Base-by-base conservation (phyloP, 2,797 vertebrate species). In the Allobates femoralis region DNA sequence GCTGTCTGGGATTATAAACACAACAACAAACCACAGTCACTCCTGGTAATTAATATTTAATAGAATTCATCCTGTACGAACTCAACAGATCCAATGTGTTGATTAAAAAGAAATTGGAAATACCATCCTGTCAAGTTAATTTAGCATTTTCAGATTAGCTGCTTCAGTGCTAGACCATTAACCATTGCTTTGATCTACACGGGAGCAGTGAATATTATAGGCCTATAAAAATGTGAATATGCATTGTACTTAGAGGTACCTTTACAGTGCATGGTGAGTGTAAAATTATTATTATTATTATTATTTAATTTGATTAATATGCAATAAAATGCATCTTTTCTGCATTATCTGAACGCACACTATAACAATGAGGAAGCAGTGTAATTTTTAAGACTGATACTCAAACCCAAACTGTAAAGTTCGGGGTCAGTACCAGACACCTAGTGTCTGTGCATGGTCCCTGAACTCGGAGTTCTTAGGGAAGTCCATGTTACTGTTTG, bases 31-130 rank as follows among this genome's bases (percentile, higher is more conserved):
- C 86, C 76, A 75, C 82, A 84, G 69, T 75, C 77, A 85, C 78
- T 78, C 51, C 46, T 81, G 82, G 82, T 85, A 84, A 88, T 88
- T 88, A 88, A 88, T 88, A 88, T 80, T 88, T 88, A 84, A 88
- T 88, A 88, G 86, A 84, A 88, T 88, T 81, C 78, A 67, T 88
- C 86, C 78, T 84, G 82, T 88, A 88, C 77, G 66, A 84, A 79
- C 71, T 67, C 69, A 80, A 64, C 77, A 81, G 67, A 88, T 84
- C 60, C 69, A 80, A 85, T 81, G 86, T 88, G 86, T 88, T 88
- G 86, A 88, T 88, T 88, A 88, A 88, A 77, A 62, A 46, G 58
- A 85, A 83, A 85, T 81, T 88, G 86, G 66, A 85, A 84, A 88
- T 85, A 80, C 69, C 69, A 76, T 76, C 77, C 67, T 85, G 83